phyloP scores from a whole-genome alignment of 2,113 vertebrate genomes.

The Antechinus stuartii region DNA sequence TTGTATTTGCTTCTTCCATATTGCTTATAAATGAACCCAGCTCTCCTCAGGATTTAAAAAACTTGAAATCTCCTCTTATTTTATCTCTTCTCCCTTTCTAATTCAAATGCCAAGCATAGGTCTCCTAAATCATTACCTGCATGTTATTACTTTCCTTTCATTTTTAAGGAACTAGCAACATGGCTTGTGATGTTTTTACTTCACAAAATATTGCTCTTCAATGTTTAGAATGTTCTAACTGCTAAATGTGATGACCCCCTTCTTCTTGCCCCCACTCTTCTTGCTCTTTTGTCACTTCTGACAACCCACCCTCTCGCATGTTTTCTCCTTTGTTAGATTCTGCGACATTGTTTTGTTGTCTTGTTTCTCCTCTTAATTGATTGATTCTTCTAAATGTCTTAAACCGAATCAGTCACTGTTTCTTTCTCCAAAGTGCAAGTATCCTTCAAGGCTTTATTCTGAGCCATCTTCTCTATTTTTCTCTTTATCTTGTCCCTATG shows the following conservation, averaged over 20 bases:
- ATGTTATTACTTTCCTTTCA: background rate
- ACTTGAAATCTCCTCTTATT: background rate
- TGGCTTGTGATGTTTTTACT: background rate
- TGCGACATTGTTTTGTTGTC: background rate
- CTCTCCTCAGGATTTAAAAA: background rate
- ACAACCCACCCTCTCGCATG: background rate
- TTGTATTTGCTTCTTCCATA: background rate
- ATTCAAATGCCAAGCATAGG: background rate
- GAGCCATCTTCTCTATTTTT: background rate
- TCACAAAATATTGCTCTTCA: background rate
- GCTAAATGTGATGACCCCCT: background rate
- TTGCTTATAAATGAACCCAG: background rate
- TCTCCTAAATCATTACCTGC: background rate
- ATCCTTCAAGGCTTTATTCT: background rate
- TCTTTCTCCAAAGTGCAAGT: background rate
- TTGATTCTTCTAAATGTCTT: background rate
- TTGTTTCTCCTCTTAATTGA: too few species aligned
- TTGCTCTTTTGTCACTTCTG: background rate
- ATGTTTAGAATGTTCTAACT: background rate
- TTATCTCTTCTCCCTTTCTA: background rate
- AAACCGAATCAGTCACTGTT: background rate
- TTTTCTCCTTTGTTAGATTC: background rate
- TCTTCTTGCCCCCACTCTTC: background rate
- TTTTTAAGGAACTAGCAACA: background rate
- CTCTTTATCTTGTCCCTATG: background rate